Base-by-base conservation (phyloP, 2,113 vertebrate genomes). In the Anser cygnoides region DNA sequence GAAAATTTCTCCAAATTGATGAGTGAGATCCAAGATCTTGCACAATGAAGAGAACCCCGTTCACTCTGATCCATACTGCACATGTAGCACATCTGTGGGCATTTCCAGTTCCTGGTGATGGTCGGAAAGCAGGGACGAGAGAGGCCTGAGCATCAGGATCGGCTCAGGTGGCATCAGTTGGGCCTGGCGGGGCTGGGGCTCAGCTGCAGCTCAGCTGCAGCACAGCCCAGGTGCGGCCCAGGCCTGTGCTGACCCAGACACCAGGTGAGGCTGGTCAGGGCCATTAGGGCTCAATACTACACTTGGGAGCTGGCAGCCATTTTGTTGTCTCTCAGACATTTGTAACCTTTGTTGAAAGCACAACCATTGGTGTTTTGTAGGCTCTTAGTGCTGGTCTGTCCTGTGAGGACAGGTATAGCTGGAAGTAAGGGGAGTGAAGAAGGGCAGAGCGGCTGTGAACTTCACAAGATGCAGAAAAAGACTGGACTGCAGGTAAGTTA, bases 241-340 rank as follows among this genome's bases (percentile, higher is more conserved):
- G 50, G 43, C 29, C 58, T 18, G 49, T 1, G 5, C 52, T 4
- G 41, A 63, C 26, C 16, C 37, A 63, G 26, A 14, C n/a, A 16
- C 18, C 11, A 4, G 33, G 19, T 4, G 6, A 19, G 43, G 58
- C 41, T 2, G 11, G 9, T 13, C 5, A 7, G 31, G 71, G 54
- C 54, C 37, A 7, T 37, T 3, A 15, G 6, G 23, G 11, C 29
- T 37, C 20, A 10, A 6, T 6, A 1, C 11, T 3, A 31, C 14
- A 0, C 18, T 6, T 2, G 11, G 28, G 41, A 25, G 49, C 41
- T 7, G 2, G 2, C 10, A 4, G 35, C 46, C 46, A 2, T 14
- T 0, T 35, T 50, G 25, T 6, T 3, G 3, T 1, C 14, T 28
- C 31, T 29, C 15, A 1, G 37, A 26, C 14, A 8, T 9, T 43